phyloP scores from a whole-genome alignment of 2,113 vertebrate genomes.

The Nesospiza acunhae region DNA sequence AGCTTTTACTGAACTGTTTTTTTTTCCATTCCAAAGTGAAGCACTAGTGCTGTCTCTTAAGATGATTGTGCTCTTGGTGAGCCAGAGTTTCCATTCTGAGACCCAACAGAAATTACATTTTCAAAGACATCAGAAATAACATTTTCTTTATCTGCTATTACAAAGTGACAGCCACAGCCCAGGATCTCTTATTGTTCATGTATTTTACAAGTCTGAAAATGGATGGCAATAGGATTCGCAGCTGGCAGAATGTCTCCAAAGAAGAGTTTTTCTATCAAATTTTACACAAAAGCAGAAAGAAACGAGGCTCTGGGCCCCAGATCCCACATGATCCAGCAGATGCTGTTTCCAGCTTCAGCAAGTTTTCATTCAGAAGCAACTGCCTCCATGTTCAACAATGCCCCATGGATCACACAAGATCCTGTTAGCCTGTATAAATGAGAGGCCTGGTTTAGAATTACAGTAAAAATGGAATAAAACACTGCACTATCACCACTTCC shows the following conservation, averaged over 20 bases:
- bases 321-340: constrained; percentile 54
- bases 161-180: background rate
- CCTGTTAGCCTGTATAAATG: constrained; percentile 52
- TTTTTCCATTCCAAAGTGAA: background rate
- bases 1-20: background rate
- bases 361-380: constrained; percentile 59
- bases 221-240: background rate
- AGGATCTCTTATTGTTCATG: background rate
- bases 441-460: constrained; percentile 57
- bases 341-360: constrained; percentile 54
- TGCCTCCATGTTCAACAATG: constrained; percentile 41
- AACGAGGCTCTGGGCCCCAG: background rate
- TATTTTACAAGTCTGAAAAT: background rate
- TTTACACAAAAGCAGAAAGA: constrained; percentile 43
- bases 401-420: constrained; percentile 43
- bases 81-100: background rate
- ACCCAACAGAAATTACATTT: background rate
- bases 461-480: background rate
- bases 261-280: constrained; percentile 25
- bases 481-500: background rate
- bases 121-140: background rate
- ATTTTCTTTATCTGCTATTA: constrained; percentile 7
- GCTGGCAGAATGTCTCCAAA: constrained; percentile 22
- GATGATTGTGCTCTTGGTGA: background rate
- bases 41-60: background rate